Evolutionary conservation across 2,113 vertebrate species (phyloP).

Genomic region (Campylomormyrus tamandua): DNA sequence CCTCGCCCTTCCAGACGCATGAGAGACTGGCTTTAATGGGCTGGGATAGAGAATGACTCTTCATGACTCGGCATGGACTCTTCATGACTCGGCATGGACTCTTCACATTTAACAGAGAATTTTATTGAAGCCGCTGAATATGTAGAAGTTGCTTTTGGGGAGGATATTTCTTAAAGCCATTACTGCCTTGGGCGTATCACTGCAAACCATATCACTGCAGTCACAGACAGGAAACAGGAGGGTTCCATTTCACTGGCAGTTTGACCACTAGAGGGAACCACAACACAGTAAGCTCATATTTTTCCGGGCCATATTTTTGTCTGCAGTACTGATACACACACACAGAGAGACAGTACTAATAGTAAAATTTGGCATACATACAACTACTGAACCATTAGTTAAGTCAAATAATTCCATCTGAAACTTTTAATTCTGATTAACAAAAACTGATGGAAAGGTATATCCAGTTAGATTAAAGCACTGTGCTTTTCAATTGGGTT

Average conservation of each 20-base stretch:
- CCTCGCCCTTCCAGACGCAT: background rate
- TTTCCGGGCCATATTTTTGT: background rate
- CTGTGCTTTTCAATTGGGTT: background rate
- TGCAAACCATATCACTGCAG: background rate
- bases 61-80: background rate
- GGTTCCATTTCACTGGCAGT: background rate
- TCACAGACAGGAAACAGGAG: background rate
- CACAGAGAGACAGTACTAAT: background rate
- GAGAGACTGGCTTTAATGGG: background rate
- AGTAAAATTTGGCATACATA: background rate
- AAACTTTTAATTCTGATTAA: background rate
- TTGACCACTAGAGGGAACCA: conserved; percentile 5
- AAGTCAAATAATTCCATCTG: background rate
- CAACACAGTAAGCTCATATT: background rate
- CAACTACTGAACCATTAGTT: background rate
- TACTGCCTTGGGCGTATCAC: background rate
- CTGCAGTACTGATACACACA: background rate
- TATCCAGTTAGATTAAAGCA: background rate
- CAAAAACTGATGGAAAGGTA: background rate
- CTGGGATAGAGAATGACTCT: background rate
- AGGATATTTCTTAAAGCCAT: background rate
- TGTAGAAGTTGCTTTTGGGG: background rate
- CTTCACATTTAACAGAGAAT: background rate
- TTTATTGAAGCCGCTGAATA: background rate
- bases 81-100: background rate